Base-by-base conservation (phyloP, 1,140 invertebrate genomes). In the Nebria ingens region DNA sequence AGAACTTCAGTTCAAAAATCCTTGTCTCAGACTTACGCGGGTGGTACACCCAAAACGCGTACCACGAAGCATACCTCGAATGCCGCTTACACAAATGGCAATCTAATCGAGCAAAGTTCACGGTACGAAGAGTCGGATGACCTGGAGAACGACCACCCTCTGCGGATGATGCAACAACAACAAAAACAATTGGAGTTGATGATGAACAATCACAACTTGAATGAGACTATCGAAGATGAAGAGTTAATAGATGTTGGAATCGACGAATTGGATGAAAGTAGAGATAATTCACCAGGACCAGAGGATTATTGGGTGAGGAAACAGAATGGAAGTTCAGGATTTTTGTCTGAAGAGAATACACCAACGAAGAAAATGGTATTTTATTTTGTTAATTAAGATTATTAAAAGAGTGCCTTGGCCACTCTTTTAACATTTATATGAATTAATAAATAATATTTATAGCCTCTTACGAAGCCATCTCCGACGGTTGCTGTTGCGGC, bases 201-300 rank as follows among this genome's bases (percentile, higher is more conserved):
- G 57, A 64, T 70, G 62, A 68, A 68, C 45, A 64, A 64, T 53
- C 57, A 66, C 23, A 67, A 66, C 53, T 38, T 66, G 6, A 57
- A 59, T 38, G 67, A 64, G 52, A 59, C 56, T 57, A 56, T 69
- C 23, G 68, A 71, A 15, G 62, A 68, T 59, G 68, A 71, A 57
- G 58, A 64, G 53, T 57, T 69, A 53, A 65, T 66, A 4, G 51
- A 64, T 21, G 59, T 67, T n/a, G 60, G 56, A 3, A 60, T 68
- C 23, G 63, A 64, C 12, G 63, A 64, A 55, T 58, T 58, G 22
- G 56, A 49, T 54, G 25, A 52, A 55, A 58, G 51, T 49, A 45
- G 54, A 58, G 25, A 34, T 9, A 9, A 34, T 9, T 34, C n/a
- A 34, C 25, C 6, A n/a, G 25, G 25, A n/a, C 6, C 25, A 34